Conservation (phyloP, 1,140 invertebrate genomes). For the Anadara kagoshimensis region DNA sequence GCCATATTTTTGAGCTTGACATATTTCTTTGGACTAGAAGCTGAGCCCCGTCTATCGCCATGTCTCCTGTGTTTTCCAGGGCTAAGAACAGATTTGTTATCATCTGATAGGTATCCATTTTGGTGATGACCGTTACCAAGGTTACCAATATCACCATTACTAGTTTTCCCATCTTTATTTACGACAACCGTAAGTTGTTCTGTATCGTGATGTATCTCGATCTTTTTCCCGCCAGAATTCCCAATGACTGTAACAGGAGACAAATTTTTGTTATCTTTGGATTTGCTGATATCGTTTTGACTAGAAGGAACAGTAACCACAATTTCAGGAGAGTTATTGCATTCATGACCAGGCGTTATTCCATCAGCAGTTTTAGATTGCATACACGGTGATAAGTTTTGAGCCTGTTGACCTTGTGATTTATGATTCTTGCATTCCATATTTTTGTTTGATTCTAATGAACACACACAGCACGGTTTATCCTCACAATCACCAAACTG, state of each 20-base stretch:
- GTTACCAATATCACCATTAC: not conserved
- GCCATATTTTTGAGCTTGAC: constrained; percentile 59
- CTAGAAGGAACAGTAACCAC: not conserved
- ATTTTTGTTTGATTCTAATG: constrained; percentile 1
- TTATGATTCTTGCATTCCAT: constrained; percentile 6
- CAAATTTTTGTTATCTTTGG: too few species aligned
- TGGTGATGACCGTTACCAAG: constrained; percentile 7
- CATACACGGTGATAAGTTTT: not conserved
- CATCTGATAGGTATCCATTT: not conserved
- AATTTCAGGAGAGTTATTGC: not conserved
- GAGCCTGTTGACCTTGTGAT: not conserved
- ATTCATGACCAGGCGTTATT: not conserved
- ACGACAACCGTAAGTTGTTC: not conserved
- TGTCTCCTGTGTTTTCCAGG: constrained; percentile 24
- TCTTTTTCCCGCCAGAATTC: not conserved
- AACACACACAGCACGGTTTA: constrained; percentile 29
- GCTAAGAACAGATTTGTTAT: constrained; percentile 9
- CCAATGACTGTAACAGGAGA: not conserved
- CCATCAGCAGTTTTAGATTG: not conserved
- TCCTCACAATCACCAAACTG: not conserved
- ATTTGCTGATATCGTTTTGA: constrained; percentile 7
- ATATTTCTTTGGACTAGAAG: constrained; percentile 54
- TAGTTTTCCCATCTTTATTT: not conserved
- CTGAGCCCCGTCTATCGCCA: constrained; percentile 23
- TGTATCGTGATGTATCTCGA: not conserved